A percentile compares a stretch with the other conserved stretches of the same genome.
Conservation (phyloP, 2,888 invertebrate genomes). For the Lithophane socia region DNA sequence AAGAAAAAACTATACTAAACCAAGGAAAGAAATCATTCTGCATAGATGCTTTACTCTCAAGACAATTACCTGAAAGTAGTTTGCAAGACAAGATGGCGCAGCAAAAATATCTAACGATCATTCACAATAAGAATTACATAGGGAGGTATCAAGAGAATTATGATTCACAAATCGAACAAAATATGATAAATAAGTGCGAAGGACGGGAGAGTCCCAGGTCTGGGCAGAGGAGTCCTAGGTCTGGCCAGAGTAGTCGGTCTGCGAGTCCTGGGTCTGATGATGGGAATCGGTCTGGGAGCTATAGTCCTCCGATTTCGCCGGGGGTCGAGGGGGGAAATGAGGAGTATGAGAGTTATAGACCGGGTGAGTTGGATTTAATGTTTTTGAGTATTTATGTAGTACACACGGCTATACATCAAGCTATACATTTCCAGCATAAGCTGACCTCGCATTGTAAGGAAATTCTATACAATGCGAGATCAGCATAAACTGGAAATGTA, state of each 20-base stretch:
- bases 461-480: too few species aligned
- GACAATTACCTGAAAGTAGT: constrained; percentile 81
- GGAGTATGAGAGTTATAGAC: constrained; percentile 85
- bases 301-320: constrained; percentile 96
- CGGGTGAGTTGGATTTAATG: constrained; percentile 76
- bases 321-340: constrained; percentile 94
- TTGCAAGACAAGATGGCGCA: constrained; percentile 81
- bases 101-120: constrained; percentile 82
- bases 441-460: too few species aligned
- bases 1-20: constrained; percentile 84
- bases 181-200: constrained; percentile 82
- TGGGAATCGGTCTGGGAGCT: constrained; percentile 92
- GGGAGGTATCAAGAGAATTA: constrained; percentile 85
- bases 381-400: too few species aligned
- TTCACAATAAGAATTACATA: constrained; percentile 86
- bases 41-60: constrained; percentile 96
- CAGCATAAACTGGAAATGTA: too few species aligned
- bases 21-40: constrained; percentile 95
- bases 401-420: too few species aligned
- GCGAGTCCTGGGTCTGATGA: constrained; percentile 89
- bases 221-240: constrained; percentile 58
- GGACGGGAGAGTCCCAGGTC: constrained; percentile 76
- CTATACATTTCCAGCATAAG: too few species aligned
- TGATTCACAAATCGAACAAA: constrained; percentile 86
- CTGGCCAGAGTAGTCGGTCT: constrained; percentile 80